Base-by-base conservation (phyloP, 2,888 invertebrate species). In the Nomada fabriciana region DNA sequence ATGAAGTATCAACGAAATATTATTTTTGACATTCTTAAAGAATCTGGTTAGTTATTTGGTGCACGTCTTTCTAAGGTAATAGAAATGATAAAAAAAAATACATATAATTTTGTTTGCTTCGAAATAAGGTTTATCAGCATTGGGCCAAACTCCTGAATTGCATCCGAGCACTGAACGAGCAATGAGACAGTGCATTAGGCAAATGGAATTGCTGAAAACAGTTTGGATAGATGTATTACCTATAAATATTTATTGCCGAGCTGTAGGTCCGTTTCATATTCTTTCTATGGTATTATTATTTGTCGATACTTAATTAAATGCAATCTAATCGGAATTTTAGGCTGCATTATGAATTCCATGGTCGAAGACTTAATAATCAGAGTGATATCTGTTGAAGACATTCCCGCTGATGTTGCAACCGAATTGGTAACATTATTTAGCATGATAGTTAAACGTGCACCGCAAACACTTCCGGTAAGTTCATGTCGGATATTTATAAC, bases 171-270 rank as follows among this genome's bases (percentile, higher is more conserved):
- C 96, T 0, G 96, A 97, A 91, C 96, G 96, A 88, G 95, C 96
- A n/a, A 94, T 98, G 50, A 95, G 97, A 10, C 98, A 98, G 93
- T 97, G 98, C 90, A 94, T 98, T 68, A 95, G 98, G 63, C 98
- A 98, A 92, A 94, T 98, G 87, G 97, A 97, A 89, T 94, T 98
- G 73, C 94, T 99, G 18, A 97, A 97, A 94, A 97, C 97, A 80
- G 97, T 98, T 11, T 99, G 98, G 98, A 95, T 96, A 80, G 97
- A 97, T 88, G 97, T 98, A 10, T 95, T 99, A 74, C 97, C 98
- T 0, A 94, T 95, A 71, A 96, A 96, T 85, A 95, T 97, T 15
- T 98, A 98, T 91, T 97, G 96, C 86, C 96, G 95, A 93, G 95
- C 96, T 61, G 95, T 97, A 52, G 96, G 96, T 87, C 18, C 63